Evolutionary conservation across 2,113 vertebrate genomes (phyloP), one percentile per base, ranked within the genome.

Genomic region (Proterorhinus semilunaris): DNA sequence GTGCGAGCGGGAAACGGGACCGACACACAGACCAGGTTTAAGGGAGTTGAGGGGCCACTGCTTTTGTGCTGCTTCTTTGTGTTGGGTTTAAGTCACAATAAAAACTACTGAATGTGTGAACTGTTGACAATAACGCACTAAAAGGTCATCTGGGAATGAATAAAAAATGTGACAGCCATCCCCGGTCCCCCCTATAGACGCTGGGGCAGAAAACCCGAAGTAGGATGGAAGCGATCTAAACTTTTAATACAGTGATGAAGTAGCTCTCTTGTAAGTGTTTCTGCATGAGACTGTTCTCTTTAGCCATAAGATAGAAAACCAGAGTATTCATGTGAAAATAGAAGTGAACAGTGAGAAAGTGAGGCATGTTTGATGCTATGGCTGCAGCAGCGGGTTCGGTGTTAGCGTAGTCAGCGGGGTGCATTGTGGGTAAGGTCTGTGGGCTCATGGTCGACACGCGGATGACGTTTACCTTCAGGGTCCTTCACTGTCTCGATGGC

Each of bases 401-500:
- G 66, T 72, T 9, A 54, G 63, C 58, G 64, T 80, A 64, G 68
- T 75, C 50, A 83, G 63, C 2, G 49, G 65, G 64, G 83, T 85
- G 84, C 76, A 80, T 84, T 9, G 62, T 86, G 82, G 83, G 85
- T 82, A 82, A 62, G 55, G 76, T 83, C 71, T 85, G 72, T 87
- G 88, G 85, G 73, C 67, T 80, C 57, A 82, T 86, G 83, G 81
- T 67, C 67, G 59, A 49, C 69, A 15, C 76, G 84, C 63, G 69
- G 68, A 87, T 90, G 87, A 83, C 79, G 82, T 82, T 92, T 92
- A 92, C 91, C 91, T 92, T 92, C 91, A 7, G 68, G 78, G 69
- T 92, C 91, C 85, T 92, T 90, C 91, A 91, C 88, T 83, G 91
- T 89, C 88, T 92, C 91, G 90, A 92, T 91, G 86, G 91, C 91